These are phyloP conservation scores for Scortum barcoo DNA, from an alignment of 2,113 vertebrate species.

Conservation along the genomic window DNA sequence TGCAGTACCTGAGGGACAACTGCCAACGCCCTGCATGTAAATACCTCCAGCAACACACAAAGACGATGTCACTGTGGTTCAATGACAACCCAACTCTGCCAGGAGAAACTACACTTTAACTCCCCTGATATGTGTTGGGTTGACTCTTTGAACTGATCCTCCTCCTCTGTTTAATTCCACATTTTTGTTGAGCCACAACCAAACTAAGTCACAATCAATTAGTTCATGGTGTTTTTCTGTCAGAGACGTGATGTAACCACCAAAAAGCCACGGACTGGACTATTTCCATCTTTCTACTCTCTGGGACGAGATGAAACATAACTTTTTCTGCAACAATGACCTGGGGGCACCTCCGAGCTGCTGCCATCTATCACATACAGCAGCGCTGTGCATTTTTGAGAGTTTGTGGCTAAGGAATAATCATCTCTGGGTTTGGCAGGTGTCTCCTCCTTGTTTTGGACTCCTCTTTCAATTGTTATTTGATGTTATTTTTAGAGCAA, in stretches of 20 bases:
- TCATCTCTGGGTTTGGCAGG: slow-evolving; percentile 53
- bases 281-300: slow-evolving; percentile 5
- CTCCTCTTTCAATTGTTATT: slow-evolving; percentile 47
- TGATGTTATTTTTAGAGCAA: slow-evolving; percentile 67
- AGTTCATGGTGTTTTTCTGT: neutral
- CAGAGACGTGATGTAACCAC: slow-evolving; percentile 16
- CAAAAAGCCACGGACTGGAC: neutral
- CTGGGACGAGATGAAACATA: slow-evolving; percentile 1
- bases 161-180: neutral
- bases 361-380: slow-evolving; percentile 33
- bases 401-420: slow-evolving; percentile 44
- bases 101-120: neutral
- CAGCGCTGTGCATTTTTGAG: slow-evolving; percentile 29
- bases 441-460: slow-evolving; percentile 30
- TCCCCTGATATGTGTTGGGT: neutral
- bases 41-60: neutral
- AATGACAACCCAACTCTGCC: neutral
- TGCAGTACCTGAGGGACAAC: neutral
- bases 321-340: slow-evolving; percentile 34
- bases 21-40: neutral
- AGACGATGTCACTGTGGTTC: neutral
- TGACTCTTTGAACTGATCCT: neutral
- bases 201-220: neutral
- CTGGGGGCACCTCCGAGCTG: slow-evolving; percentile 42
- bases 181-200: neutral